Base-by-base conservation (phyloP, 2,797 vertebrate species). In the Falco columbarius region DNA sequence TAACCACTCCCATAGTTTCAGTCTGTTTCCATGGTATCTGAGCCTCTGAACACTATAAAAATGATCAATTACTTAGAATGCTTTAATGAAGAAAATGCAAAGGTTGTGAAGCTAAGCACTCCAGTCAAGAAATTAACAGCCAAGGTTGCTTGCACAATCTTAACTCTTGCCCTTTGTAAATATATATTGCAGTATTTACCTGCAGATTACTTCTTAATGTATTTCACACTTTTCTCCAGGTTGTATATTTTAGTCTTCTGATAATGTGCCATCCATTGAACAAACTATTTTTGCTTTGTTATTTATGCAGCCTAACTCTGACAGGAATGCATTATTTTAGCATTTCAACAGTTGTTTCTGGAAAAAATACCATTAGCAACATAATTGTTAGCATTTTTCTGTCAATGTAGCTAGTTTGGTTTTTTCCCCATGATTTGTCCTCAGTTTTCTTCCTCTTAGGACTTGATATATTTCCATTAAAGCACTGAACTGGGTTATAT, bases 11-110 rank as follows among this genome's bases (percentile, higher is more conserved):
- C 65, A 42, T 42, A 62, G 68, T 81, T 93, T 95, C 38, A 68
- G 30, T 38, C 34, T 46, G 93, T 95, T 96, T 96, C 95, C 81
- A 96, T 95, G 79, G 86, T 61, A 65, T 83, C 82, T 79, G 51
- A 88, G 76, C 3, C 63, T 85, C 94, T 58, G 63, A 96, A 91
- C 72, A 61, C 61, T 58, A 86, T 91, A 90, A 96, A 95, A 93
- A 93, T 90, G 80, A 94, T 86, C 59, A 90, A 93, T 83, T 93
- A 80, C 91, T 82, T 71, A 15, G 14, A 21, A 89, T 32, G 30
- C 54, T 46, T 85, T 94, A 83, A 95, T 94, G 82, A 96, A 90
- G 58, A 90, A 95, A 95, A 95, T 68, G 79, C 26, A 90, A 86
- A 96, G 68, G 75, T 96, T 94, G 93, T 7, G 10, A 95, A 94